Evolutionary conservation across 2,888 invertebrate species (phyloP), one percentile per base, ranked within the genome.

Genomic region (Amiota mariae): DNA sequence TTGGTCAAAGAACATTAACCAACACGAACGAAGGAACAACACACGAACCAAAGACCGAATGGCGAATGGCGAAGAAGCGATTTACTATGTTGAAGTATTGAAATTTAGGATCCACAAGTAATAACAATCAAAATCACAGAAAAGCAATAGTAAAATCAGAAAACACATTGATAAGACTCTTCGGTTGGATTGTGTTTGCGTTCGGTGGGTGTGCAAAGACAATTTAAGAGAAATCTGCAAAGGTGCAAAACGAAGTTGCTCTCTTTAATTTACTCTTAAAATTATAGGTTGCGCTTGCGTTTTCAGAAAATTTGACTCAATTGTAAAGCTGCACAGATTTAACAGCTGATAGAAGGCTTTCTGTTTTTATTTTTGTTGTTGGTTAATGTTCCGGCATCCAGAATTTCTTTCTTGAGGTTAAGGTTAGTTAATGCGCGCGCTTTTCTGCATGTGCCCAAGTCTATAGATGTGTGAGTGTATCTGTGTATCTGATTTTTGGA

Each of bases 241-340:
- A 63, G 63, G 36, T 36, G 63, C 63, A 8, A 11, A 59, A 6
- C 2, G 3, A 6, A 4, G 36, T 2, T 8, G 15, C 11, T 72
- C 82, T 82, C 82, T 83, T 82, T 78, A 72, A 18, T 68, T 57
- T 9, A 1, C n/a, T 20, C 51, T 68, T 68, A 36, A 54, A 9
- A 20, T 24, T 54, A 8, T 24, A n/a, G 13, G 64, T 24, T 49
- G 80, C 82, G 82, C 84, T 78, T 74, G 79, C 85, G 85, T 36
- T 76, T 56, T 11, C 36, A 8, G 8, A 0, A 12, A 54, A n/a
- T 54, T 20, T 24, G 8, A 15, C 67, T 49, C 67, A 9, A 24
- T 36, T 68, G 67, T n/a, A 54, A 79, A 74, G 79, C 82, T 75
- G 36, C 11, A 36, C 6, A 36, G 36, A 47, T 6, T 9, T 0